Conservation (phyloP, 1,140 invertebrate species). For the Leucophenga varia region DNA sequence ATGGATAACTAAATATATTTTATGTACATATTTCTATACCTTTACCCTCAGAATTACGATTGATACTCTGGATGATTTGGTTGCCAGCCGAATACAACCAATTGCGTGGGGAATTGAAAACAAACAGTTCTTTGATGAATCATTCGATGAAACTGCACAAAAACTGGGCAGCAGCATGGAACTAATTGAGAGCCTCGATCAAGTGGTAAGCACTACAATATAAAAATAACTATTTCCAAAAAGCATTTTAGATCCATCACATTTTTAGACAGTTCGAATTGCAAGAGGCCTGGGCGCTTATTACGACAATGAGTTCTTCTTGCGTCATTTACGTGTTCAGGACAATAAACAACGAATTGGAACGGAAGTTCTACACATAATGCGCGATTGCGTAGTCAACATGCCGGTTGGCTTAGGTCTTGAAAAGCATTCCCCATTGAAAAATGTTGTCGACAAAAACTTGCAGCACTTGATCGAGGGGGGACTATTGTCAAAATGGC, state of each 20-base stretch:
- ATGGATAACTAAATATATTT: not conserved
- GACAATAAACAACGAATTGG: slow-evolving; percentile 58
- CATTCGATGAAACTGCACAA: slow-evolving; percentile 65
- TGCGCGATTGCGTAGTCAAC: slow-evolving; percentile 76
- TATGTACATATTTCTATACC: not conserved
- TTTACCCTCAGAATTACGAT: slow-evolving; percentile 66
- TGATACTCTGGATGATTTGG: slow-evolving; percentile 70
- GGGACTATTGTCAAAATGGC: slow-evolving; percentile 75
- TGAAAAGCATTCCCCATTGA: slow-evolving; percentile 78
- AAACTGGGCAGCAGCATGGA: slow-evolving; percentile 70
- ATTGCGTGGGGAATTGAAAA: slow-evolving; percentile 71
- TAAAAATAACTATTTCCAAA: not conserved
- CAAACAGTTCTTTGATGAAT: slow-evolving; percentile 68
- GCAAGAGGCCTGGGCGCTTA: slow-evolving; percentile 72
- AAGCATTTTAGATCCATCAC: slow-evolving; percentile 9
- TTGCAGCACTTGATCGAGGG: slow-evolving; percentile 70
- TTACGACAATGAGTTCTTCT: slow-evolving; percentile 76
- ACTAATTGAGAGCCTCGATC: slow-evolving; percentile 60
- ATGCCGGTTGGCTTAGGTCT: slow-evolving; percentile 78
- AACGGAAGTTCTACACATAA: slow-evolving; percentile 71
- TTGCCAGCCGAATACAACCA: slow-evolving; percentile 63
- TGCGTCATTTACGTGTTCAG: slow-evolving; percentile 65
- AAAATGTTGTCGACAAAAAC: slow-evolving; percentile 67
- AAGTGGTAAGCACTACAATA: slow-evolving; percentile 56
- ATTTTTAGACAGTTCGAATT: slow-evolving; percentile 58